Base-by-base conservation (phyloP, 1,140 invertebrate species). In the Ericerus pela region DNA sequence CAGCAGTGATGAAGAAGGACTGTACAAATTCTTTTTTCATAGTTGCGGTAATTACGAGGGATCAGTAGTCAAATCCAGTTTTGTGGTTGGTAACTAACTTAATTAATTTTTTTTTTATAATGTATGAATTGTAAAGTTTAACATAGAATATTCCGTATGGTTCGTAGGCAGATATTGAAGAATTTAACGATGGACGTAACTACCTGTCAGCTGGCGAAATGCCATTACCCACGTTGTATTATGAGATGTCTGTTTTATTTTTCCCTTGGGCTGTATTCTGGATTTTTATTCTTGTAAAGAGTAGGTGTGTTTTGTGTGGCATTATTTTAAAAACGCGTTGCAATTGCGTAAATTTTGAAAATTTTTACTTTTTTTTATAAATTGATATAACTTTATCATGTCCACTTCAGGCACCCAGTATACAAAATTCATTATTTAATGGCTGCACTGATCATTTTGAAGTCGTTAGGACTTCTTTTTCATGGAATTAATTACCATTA, bases 351-450 rank as follows among this genome's bases (percentile, higher is more conserved):
- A 37, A 16, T 53, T 30, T 54, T 37, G 24, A 20, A 37, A 8
- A 20, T 10, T 5, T 4, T 14, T 5, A 16, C 8, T 5, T 18
- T 5, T 33, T n/a, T n/a, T 33, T 33, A 33, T 33, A 33, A 10
- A 33, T 33, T 11, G 10, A 33, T 33, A 10, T n/a, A 33, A 33
- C 10, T 33, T 33, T 33, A 11, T 33, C 10, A 33, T n/a, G n/a
- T n/a, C 66, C 63, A 62, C 70, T 72, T 31, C 62, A 82, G 82
- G 56, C 79, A 87, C 64, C 80, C 84, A 2, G 90, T 96, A 0
- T 97, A 89, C 69, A 90, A 95, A 70, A 94, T 98, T 58, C 96
- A 99, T 68, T 94, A 95, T 57, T 74, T 99, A 38, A 99, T 99
- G 96, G 85, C 90, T 37, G 80, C 88, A 4, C 73, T 99, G 47